These are phyloP conservation scores for Metacarcinus magister DNA, from an alignment of 2,888 invertebrate species.

Conservation along the genomic window DNA sequence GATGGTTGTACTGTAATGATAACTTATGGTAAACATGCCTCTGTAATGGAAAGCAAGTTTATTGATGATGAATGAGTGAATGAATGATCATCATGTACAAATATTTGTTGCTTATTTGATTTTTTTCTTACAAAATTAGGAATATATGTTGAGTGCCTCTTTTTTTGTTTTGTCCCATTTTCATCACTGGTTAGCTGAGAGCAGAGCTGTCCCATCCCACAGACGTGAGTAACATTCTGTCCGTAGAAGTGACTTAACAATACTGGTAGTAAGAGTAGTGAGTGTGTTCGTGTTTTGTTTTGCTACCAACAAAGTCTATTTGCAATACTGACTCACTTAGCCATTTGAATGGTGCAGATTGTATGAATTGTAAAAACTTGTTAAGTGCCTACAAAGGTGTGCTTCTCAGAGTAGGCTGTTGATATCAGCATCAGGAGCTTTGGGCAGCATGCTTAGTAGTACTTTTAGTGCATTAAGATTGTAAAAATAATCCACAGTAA, in stretches of 20 bases:
- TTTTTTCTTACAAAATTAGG: constrained; percentile 8
- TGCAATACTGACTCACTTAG: neutral
- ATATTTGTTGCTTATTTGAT: constrained; percentile 51
- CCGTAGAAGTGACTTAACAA: neutral
- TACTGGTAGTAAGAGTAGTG: neutral
- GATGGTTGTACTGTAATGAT: neutral
- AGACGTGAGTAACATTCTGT: constrained; percentile 69
- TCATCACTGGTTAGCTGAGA: constrained; percentile 75
- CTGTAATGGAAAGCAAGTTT: neutral
- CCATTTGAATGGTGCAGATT: neutral
- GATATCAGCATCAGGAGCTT: neutral
- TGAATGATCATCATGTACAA: neutral
- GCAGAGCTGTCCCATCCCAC: constrained; percentile 73
- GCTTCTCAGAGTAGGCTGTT: neutral
- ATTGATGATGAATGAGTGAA: neutral
- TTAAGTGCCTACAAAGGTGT: neutral
- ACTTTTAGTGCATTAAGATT: neutral
- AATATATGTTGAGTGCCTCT: constrained; percentile 62
- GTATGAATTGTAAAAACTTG: neutral
- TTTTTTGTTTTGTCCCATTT: constrained; percentile 65
- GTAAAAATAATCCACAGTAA: no score
- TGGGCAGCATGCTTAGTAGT: neutral
- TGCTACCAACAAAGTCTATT: neutral
- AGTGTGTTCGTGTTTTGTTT: neutral
- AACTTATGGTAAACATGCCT: neutral